Conservation (phyloP, 2,113 vertebrate genomes). For the Antechinus flavipes region DNA sequence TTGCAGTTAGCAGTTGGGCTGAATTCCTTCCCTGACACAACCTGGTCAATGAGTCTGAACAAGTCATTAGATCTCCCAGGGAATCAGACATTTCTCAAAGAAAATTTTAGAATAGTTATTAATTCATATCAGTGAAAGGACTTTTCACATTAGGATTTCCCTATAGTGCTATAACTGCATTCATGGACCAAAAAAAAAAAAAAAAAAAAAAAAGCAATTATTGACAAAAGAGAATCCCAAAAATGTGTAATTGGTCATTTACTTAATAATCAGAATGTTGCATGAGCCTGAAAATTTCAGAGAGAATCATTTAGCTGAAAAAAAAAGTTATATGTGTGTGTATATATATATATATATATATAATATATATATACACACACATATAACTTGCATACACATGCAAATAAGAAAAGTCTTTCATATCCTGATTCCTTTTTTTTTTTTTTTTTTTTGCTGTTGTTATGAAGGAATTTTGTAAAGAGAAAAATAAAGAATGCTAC, state of each 20-base stretch:
- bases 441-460: no score
- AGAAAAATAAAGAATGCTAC: slow-evolving; percentile 1
- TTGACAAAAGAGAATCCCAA: not conserved
- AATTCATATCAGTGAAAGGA: not conserved
- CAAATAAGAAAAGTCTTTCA: not conserved
- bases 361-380: not conserved
- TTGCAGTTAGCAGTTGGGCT: not conserved
- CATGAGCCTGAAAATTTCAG: not conserved
- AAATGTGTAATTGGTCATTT: slow-evolving; percentile 36
- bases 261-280: not conserved
- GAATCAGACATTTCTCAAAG: not conserved
- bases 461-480: not conserved
- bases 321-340: no score
- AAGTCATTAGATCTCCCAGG: not conserved
- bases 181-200: not conserved
- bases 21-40: not conserved
- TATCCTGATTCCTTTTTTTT: not conserved
- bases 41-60: rapidly evolving
- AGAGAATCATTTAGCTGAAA: slow-evolving; percentile 16
- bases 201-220: slow-evolving; percentile 19
- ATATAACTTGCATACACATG: not conserved
- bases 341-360: not conserved
- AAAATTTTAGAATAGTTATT: not conserved
- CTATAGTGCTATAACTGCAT: not conserved
- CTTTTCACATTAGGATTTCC: not conserved